These are phyloP conservation scores for Tachina grossa DNA, from an alignment of 2,888 invertebrate species.

Conservation along the genomic window DNA sequence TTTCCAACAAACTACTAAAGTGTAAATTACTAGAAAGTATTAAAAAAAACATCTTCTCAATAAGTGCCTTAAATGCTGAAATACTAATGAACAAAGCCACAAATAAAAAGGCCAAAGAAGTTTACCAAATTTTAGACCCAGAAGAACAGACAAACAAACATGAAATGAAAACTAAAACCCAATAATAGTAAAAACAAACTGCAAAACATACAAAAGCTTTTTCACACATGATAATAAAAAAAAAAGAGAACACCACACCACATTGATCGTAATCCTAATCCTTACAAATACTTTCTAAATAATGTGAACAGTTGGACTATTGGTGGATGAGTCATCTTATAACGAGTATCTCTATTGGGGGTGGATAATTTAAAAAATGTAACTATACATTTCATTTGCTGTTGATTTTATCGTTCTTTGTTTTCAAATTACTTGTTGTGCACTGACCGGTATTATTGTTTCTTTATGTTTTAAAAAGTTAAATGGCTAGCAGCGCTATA, in stretches of 20 bases:
- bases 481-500: no score
- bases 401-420: no score
- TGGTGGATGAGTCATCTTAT: slow-evolving; percentile 8
- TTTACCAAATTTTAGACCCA: not conserved
- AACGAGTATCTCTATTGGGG: no score
- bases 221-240: slow-evolving; percentile 4
- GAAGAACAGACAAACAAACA: not conserved
- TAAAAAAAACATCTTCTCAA: not conserved
- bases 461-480: no score
- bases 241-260: not conserved
- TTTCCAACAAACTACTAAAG: no score
- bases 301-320: slow-evolving; percentile 41
- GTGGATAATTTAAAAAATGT: not conserved
- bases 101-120: slow-evolving; percentile 2
- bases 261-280: slow-evolving; percentile 26
- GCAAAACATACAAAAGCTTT: not conserved
- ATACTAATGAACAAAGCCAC: slow-evolving; percentile 32
- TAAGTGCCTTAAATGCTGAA: slow-evolving; percentile 22
- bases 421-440: no score
- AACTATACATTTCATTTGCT: no score
- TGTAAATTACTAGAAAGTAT: no score
- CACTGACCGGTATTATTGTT: no score
- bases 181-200: slow-evolving; percentile 36
- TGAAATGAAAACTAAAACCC: slow-evolving; percentile 5
- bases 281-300: slow-evolving; percentile 46